These are phyloP conservation scores for Pseudopipra pipra DNA, from an alignment of 2,113 vertebrate genomes.

Conservation along the genomic window DNA sequence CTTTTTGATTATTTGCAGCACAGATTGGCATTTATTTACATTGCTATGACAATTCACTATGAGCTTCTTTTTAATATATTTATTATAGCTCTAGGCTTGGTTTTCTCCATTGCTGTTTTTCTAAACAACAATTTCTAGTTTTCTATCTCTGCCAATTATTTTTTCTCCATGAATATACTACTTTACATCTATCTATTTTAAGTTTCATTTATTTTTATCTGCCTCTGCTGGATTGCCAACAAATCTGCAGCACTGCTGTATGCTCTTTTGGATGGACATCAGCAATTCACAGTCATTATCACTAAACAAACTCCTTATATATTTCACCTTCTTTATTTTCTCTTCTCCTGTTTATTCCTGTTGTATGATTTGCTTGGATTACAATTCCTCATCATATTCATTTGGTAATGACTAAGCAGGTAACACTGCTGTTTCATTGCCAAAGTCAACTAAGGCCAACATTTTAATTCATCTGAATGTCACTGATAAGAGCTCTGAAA, in stretches of 20 bases:
- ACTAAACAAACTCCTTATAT: background rate
- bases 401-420: background rate
- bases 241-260: background rate
- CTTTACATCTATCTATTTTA: slow-evolving; percentile 20
- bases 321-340: background rate
- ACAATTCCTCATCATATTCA: background rate
- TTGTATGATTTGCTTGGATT: background rate
- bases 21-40: slow-evolving; percentile 17
- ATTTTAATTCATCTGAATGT: slow-evolving; percentile 19
- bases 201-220: slow-evolving; percentile 43
- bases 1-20: background rate
- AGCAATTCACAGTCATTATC: background rate
- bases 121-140: slow-evolving; percentile 10
- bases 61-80: slow-evolving; percentile 10
- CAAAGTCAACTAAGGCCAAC: background rate
- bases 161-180: background rate
- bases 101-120: slow-evolving; percentile 20
- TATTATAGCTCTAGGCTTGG: background rate
- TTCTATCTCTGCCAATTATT: background rate
- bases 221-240: background rate
- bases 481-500: background rate
- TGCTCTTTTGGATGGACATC: background rate
- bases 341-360: background rate
- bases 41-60: background rate
- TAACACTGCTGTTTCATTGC: background rate